Evolutionary conservation across 2,113 vertebrate species (phyloP).

Genomic region (Mastomys natalensis): DNA sequence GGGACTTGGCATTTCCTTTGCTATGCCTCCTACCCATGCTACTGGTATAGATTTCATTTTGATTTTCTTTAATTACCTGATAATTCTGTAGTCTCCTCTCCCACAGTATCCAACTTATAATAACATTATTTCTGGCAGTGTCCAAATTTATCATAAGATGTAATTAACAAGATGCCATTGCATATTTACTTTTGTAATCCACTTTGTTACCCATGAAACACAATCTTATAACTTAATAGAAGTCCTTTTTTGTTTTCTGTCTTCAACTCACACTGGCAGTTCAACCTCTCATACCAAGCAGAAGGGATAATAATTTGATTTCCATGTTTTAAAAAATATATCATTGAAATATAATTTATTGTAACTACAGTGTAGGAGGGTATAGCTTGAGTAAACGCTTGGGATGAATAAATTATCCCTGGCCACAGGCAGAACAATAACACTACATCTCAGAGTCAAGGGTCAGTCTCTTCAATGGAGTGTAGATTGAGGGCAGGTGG

Average conservation of each 20-base stretch:
- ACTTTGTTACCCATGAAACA: neutral
- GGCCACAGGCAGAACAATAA: neutral
- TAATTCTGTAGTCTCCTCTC: neutral
- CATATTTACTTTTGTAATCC: neutral
- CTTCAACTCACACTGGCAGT: neutral
- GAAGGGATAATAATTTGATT: conserved; percentile 38
- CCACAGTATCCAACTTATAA: neutral
- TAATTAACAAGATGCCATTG: neutral
- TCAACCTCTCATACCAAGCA: neutral
- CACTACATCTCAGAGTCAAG: neutral
- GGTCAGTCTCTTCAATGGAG: neutral
- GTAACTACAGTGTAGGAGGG: neutral
- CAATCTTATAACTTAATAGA: neutral
- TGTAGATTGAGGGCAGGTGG: conserved; percentile 39
- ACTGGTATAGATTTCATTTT: neutral
- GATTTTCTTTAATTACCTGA: conserved; percentile 33
- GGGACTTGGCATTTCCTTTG: neutral
- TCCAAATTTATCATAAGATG: conserved; percentile 32
- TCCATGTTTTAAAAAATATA: neutral
- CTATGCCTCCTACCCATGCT: neutral
- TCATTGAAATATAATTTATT: conserved; percentile 12
- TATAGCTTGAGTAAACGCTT: neutral
- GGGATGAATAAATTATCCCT: conserved; percentile 38
- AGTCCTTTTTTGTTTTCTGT: conserved; percentile 17
- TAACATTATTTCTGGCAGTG: neutral